Evolutionary conservation across 2,797 vertebrate species (phyloP).

Genomic region (Myripristis murdjan): DNA sequence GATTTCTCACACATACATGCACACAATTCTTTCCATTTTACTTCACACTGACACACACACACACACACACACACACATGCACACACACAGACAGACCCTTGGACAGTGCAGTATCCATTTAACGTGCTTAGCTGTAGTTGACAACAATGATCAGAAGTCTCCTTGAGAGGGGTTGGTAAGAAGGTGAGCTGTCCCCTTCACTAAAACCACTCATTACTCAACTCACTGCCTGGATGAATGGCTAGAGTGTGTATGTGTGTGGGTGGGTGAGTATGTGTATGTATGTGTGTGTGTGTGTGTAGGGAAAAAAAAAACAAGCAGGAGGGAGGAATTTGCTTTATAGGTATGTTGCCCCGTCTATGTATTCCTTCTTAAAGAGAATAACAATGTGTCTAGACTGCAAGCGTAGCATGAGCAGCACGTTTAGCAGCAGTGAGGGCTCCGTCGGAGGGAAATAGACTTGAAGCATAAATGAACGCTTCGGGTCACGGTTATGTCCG

Average conservation of each 20-base stretch:
- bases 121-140: constrained; percentile 79
- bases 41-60: constrained; percentile 45
- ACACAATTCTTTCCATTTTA: constrained; percentile 28
- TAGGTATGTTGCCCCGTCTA: not conserved
- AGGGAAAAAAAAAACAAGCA: not conserved
- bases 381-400: too few species aligned
- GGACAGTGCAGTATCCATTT: constrained; percentile 69
- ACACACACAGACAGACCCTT: constrained; percentile 38
- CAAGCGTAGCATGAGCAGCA: too few species aligned
- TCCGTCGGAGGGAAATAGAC: too few species aligned
- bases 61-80: constrained; percentile 37
- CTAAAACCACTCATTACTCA: constrained; percentile 85
- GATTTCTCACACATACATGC: constrained; percentile 32
- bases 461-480: too few species aligned
- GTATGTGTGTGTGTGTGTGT: not conserved
- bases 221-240: constrained; percentile 73
- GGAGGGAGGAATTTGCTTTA: not conserved
- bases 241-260: constrained; percentile 51
- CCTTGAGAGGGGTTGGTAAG: constrained; percentile 81
- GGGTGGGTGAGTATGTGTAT: constrained; percentile 31
- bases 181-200: constrained; percentile 85
- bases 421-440: too few species aligned
- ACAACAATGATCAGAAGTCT: constrained; percentile 86
- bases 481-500: too few species aligned
- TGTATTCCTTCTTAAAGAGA: constrained; percentile 35